Conservation (phyloP, 2,888 invertebrate genomes). For the Villa cingulata region DNA sequence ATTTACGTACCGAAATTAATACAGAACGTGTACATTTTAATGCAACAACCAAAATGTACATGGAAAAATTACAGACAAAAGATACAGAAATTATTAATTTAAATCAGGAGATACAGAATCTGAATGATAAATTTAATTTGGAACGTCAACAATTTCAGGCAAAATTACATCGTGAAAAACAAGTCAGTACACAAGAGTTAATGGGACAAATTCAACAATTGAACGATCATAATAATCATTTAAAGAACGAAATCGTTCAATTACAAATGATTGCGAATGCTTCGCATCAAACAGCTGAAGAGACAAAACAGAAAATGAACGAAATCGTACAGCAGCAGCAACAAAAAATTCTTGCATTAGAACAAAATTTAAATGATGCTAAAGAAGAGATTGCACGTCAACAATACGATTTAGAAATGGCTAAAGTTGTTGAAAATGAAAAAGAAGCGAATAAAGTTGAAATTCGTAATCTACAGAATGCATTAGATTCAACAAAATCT, state of each 20-base stretch:
- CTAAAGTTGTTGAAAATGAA: constrained; percentile 27
- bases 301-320: constrained; percentile 25
- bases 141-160: constrained; percentile 34
- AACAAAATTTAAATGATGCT: constrained; percentile 30
- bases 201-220: constrained; percentile 27
- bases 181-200: constrained; percentile 29
- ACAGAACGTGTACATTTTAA: constrained; percentile 31
- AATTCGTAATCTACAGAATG: constrained; percentile 30
- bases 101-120: constrained; percentile 27
- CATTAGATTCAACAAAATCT: constrained; percentile 28
- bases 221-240: constrained; percentile 16
- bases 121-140: constrained; percentile 27
- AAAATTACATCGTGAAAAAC: constrained; percentile 29
- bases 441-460: constrained; percentile 29
- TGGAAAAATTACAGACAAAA: constrained; percentile 27
- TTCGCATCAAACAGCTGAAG: constrained; percentile 24
- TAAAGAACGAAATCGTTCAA: constrained; percentile 28
- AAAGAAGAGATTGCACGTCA: constrained; percentile 28
- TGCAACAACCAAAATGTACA: constrained; percentile 25
- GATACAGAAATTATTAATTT: constrained; percentile 27
- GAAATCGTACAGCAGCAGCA: constrained; percentile 26
- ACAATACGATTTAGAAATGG: constrained; percentile 27
- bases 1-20: constrained; percentile 46
- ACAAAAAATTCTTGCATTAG: constrained; percentile 25
- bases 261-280: constrained; percentile 26